Evolutionary conservation across 2,113 vertebrate genomes (phyloP), one percentile per base, ranked within the genome.

Genomic region (Dunckerocampus dactyliophorus): DNA sequence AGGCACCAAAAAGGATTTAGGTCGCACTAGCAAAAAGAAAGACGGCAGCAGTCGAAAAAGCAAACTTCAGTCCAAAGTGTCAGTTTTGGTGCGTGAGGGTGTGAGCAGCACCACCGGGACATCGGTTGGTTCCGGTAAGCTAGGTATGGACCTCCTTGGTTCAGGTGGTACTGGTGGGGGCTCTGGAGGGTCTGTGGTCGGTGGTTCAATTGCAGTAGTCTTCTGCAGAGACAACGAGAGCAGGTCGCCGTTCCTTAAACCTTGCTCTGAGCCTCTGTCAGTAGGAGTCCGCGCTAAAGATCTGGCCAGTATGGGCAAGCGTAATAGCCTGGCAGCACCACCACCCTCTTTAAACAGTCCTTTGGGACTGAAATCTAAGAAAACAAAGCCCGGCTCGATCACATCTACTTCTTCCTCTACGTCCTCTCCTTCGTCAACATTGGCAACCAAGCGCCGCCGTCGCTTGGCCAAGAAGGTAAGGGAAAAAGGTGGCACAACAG

Each of bases 61-160:
- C 13, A 97, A 97, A 62, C 89, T 97, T 1, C 95, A 97, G 64
- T 97, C 95, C 34, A 96, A 97, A 85, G 95, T 97, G 48, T 94
- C 95, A 0, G 94, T 96, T 2, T 67, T 97, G 39, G 95, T 97
- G 56, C 92, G 94, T 0, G 95, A 97, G 28, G 95, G 95, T 0
- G 95, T 97, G 20, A 97, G 92, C 82, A 96, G 94, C 81, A 96
- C 95, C 67, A 95, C 91, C 0, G 4, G 93, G 63, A 69, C 93
- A 14, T 78, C 81, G 0, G 75, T 79, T 0, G 77, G 83, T 14
- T 74, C 86, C 4, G 85, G 87, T 17, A 91, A 90, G 64, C 53
- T 89, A 22, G 88, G 87, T 10, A 85, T 90, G 74, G 90, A 91
- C 48, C 85, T 89, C 2, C 52, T 91, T 0, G 87, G 89, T 8